Percentiles rank a stretch among this genome's conserved stretches.
Conservation (phyloP, 2,113 vertebrate genomes). For the Paedocypris sp. region DNA sequence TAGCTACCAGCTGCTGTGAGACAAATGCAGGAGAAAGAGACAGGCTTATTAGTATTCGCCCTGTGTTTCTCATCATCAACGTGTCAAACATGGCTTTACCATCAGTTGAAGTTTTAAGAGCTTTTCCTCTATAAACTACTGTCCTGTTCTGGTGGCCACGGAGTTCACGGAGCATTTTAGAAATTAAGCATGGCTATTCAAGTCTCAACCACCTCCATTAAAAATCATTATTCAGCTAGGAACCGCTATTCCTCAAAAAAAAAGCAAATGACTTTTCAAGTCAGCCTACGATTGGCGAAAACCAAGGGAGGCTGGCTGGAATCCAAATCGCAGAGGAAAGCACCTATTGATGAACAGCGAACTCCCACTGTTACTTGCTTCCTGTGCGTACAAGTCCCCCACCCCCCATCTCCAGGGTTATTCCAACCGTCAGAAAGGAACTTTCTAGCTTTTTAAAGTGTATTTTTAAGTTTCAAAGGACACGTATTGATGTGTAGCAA, state of each 20-base stretch:
- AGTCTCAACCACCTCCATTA: constrained; percentile 14
- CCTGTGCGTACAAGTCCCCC: constrained; percentile 28
- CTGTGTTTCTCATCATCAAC: background rate
- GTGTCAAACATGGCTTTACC: background rate
- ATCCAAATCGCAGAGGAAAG: constrained; percentile 32
- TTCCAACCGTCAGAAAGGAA: constrained; percentile 19
- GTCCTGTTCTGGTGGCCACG: background rate
- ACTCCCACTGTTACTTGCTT: constrained; percentile 32
- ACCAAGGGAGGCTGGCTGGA: constrained; percentile 13
- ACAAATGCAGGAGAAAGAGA: background rate
- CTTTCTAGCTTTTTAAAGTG: background rate
- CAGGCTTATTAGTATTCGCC: background rate
- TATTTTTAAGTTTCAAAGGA: constrained; percentile 12
- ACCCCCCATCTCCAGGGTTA: background rate
- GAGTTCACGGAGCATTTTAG: constrained; percentile 6
- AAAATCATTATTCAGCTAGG: constrained; percentile 32
- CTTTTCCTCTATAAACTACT: constrained; percentile 4
- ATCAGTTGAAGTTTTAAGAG: background rate
- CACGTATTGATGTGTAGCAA: background rate
- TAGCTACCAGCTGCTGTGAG: background rate
- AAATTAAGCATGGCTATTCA: constrained; percentile 7
- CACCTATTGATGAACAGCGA: constrained; percentile 34
- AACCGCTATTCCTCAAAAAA: background rate
- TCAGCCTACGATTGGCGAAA: constrained; percentile 21
- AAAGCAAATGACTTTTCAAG: constrained; percentile 1